A percentile compares a stretch with the other conserved stretches of the same genome.
Conservation (phyloP, 2,888 invertebrate species). For the Orthosia cruda region DNA sequence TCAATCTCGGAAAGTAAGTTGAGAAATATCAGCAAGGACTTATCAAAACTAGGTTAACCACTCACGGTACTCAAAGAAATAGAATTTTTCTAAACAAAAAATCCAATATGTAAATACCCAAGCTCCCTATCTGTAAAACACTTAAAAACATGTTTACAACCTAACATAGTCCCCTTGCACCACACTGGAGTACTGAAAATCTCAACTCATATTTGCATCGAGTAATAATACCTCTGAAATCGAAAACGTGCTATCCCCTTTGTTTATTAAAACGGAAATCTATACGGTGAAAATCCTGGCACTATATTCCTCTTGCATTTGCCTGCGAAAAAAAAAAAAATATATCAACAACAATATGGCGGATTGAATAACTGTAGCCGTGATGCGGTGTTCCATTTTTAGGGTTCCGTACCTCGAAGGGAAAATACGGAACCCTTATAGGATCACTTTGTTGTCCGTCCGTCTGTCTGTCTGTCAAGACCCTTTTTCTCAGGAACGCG, state of each 20-base stretch:
- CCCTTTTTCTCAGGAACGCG: too few species aligned
- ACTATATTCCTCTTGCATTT: too few species aligned
- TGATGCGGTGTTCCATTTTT: slow-evolving; percentile 18
- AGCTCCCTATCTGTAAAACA: slow-evolving; percentile 4
- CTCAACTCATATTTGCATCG: slow-evolving; percentile 51
- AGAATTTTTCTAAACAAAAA: neutral
- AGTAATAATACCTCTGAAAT: slow-evolving; percentile 50
- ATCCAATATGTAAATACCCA: neutral
- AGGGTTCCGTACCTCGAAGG: too few species aligned
- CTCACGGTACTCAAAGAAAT: neutral
- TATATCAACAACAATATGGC: slow-evolving; percentile 24
- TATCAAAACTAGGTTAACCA: neutral
- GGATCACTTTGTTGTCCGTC: too few species aligned
- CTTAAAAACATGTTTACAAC: slow-evolving; percentile 25
- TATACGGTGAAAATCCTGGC: slow-evolving; percentile 31
- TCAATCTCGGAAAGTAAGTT: too few species aligned
- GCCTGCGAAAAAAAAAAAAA: slow-evolving; percentile 27
- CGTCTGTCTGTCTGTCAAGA: too few species aligned
- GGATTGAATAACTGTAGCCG: slow-evolving; percentile 14
- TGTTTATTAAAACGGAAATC: slow-evolving; percentile 56
- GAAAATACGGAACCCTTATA: too few species aligned
- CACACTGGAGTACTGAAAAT: slow-evolving; percentile 27
- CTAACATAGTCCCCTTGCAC: slow-evolving; percentile 4
- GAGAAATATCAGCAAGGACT: neutral
- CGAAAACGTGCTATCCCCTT: slow-evolving; percentile 54